Conservation (phyloP, 2,888 invertebrate species). For the Lapara coniferarum region DNA sequence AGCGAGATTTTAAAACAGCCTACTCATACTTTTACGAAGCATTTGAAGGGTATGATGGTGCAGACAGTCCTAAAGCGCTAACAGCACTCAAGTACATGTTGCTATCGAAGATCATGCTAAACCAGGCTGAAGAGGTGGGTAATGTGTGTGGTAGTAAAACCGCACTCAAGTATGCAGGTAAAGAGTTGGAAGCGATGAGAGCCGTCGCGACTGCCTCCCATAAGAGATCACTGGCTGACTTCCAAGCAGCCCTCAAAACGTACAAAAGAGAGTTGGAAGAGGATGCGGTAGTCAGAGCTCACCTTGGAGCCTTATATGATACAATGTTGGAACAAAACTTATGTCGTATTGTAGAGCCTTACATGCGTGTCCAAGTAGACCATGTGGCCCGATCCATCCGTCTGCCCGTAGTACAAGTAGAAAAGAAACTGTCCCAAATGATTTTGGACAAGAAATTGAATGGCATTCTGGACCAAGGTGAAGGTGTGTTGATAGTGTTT, state of each 20-base stretch:
- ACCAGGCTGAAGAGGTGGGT: slow-evolving; percentile 97
- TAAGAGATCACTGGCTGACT: slow-evolving; percentile 98
- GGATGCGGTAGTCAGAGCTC: slow-evolving; percentile 98
- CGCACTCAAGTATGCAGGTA: slow-evolving; percentile 97
- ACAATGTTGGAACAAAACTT: slow-evolving; percentile 99
- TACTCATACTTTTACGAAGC: slow-evolving; percentile 99
- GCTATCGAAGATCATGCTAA: slow-evolving; percentile 98
- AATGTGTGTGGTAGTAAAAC: slow-evolving; percentile 98
- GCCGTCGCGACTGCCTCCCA: slow-evolving; percentile 98
- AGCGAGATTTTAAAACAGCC: slow-evolving; percentile 99
- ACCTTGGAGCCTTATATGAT: slow-evolving; percentile 98
- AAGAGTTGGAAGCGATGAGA: slow-evolving; percentile 99
- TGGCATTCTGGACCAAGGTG: slow-evolving; percentile 99
- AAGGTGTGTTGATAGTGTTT: slow-evolving; percentile 98
- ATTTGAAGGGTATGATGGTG: slow-evolving; percentile 99
- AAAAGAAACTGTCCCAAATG: slow-evolving; percentile 99
- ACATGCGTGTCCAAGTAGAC: slow-evolving; percentile 97
- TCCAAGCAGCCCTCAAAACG: slow-evolving; percentile 93
- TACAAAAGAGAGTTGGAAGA: slow-evolving; percentile 96
- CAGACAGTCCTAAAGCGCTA: slow-evolving; percentile 95
- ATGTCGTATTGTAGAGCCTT: slow-evolving; percentile 99
- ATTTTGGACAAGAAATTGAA: slow-evolving; percentile 98
- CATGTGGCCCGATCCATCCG: slow-evolving; percentile 96
- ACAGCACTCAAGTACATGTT: slow-evolving; percentile 99
- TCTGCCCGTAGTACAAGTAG: slow-evolving; percentile 94